Percentiles rank a stretch among this genome's conserved stretches.
phyloP scores from a whole-genome alignment of 2,888 invertebrate species.

The Sinodicranocentrus sp. region DNA sequence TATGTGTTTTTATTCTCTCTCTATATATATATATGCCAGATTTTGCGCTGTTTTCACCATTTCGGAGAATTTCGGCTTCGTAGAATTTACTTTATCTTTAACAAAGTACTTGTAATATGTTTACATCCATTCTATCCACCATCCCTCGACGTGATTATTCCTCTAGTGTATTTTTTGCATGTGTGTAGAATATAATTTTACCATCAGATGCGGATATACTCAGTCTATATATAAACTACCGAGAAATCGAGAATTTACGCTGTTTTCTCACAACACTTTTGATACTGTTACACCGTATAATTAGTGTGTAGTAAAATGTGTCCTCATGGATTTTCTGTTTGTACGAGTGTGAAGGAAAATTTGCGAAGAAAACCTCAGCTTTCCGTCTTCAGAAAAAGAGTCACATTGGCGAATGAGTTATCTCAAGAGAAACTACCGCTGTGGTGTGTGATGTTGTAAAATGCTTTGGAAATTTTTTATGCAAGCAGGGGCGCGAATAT shows the following conservation, averaged over 20 bases:
- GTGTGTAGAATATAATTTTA: too few species aligned
- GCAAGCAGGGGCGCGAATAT: neutral
- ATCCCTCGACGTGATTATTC: too few species aligned
- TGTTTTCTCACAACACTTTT: neutral
- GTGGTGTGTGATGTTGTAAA: neutral
- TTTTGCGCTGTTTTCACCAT: conserved; percentile 59
- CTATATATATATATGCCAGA: conserved; percentile 32
- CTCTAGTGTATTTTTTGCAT: too few species aligned
- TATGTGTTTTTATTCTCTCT: conserved; percentile 5
- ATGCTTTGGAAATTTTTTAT: conserved; percentile 10
- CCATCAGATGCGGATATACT: too few species aligned
- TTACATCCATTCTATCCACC: neutral
- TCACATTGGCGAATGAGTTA: conserved; percentile 6
- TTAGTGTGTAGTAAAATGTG: neutral
- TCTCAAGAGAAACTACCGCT: neutral
- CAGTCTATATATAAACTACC: neutral
- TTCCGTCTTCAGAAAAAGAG: neutral
- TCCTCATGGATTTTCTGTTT: too few species aligned
- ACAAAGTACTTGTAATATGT: conserved; percentile 2
- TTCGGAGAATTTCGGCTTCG: conserved; percentile 63
- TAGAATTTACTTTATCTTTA: conserved; percentile 24
- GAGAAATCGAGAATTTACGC: neutral
- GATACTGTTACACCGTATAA: neutral
- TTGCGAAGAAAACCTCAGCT: neutral
- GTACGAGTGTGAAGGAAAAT: too few species aligned